phyloP scores from a whole-genome alignment of 2,113 vertebrate genomes.

The Syrrhaptes paradoxus region DNA sequence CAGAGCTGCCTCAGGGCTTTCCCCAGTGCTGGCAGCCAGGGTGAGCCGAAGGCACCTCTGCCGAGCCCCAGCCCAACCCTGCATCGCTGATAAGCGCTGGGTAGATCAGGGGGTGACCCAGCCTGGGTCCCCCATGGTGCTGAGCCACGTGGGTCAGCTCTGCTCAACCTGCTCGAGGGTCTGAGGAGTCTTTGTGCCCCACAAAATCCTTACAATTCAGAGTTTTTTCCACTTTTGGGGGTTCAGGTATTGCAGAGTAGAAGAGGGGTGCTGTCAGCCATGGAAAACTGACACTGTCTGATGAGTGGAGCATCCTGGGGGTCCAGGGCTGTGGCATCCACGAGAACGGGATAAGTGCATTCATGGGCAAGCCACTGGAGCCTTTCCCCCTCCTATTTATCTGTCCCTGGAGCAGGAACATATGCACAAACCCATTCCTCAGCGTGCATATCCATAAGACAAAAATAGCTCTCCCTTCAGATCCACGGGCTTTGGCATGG shows the following conservation, averaged over 20 bases:
- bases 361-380: background rate
- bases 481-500: background rate
- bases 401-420: background rate
- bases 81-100: background rate
- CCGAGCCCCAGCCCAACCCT: background rate
- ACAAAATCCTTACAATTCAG: background rate
- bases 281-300: background rate
- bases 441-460: accelerated
- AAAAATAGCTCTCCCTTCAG: constrained; percentile 8
- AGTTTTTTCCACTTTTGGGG: background rate
- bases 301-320: background rate
- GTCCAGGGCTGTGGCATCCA: background rate
- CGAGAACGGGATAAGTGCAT: background rate
- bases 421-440: background rate
- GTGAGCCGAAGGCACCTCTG: background rate
- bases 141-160: accelerated
- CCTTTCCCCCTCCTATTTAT: background rate
- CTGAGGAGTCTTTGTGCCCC: background rate
- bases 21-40: background rate
- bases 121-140: background rate
- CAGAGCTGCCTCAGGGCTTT: background rate
- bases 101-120: background rate
- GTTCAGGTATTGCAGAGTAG: background rate
- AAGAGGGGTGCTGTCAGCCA: accelerated
- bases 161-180: background rate